Evolutionary conservation across 2,113 vertebrate genomes (phyloP), one percentile per base, ranked within the genome.

Genomic region (Thomomys bottae): DNA sequence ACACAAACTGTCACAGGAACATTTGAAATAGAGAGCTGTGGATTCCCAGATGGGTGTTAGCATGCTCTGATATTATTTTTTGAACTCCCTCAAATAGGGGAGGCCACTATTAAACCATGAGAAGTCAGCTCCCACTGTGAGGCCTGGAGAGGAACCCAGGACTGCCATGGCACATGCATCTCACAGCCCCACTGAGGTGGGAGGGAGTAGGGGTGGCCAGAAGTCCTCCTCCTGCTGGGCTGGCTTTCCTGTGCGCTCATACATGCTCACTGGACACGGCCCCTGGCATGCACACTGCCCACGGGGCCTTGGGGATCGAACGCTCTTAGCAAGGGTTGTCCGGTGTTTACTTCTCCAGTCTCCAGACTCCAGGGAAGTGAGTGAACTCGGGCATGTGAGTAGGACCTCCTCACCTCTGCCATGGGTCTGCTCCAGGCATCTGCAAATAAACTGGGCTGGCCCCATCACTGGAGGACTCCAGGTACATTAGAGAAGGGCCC

Each of bases 1-100:
- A 6, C 0, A 2, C 1, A 40, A 75, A 49, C 9, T 14, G 20
- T 9, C 1, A 17, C 3, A 70, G 28, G 66, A n/a, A 23, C 7
- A 1, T 36, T 2, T 2, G 4, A 1, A 70, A 30, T 42, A 79
- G 23, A 23, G 20, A 6, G 71, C 38, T 32, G 40, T 23, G 0
- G 26, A 42, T 11, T 32, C 57, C 45, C 28, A 20, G 67, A 18
- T 5, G 45, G 38, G 4, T 8, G 26, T 21, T n/a, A 11, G 6
- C 12, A 11, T 2, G 6, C 0, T 8, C 9, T 20, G 78, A 24
- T 10, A 20, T 36, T 24, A 32, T 49, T 34, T 72, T 26, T 59
- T 18, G 21, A 32, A 4, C 15, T 36, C 7, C 23, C 11, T 21
- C 17, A 12, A 45, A 63, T 42, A 23, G 59, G 59, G 59, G 59